phyloP scores from a whole-genome alignment of 2,113 vertebrate species.

The Picathartes gymnocephalus region DNA sequence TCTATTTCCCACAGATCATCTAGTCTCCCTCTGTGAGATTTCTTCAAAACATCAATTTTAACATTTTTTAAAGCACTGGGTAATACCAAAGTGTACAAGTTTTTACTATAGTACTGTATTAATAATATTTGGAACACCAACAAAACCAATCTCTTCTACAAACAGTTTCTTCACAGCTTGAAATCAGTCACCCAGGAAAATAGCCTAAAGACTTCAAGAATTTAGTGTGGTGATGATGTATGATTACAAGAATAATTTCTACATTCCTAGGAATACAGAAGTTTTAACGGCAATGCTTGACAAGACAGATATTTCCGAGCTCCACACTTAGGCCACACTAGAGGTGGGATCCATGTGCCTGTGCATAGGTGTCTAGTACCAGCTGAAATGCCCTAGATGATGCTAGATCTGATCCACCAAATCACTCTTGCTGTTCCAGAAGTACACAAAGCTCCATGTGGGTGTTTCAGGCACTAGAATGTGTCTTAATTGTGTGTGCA shows the following conservation, averaged over 20 bases:
- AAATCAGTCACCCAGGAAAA: not conserved
- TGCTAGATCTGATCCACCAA: not conserved
- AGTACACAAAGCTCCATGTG: not conserved
- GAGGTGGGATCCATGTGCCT: not conserved
- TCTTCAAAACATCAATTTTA: constrained; percentile 30
- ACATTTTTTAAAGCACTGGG: not conserved
- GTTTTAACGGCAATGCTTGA: not conserved
- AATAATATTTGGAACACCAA: not conserved
- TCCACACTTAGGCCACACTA: not conserved
- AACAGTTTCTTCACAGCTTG: not conserved
- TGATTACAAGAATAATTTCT: not conserved
- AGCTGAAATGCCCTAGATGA: not conserved
- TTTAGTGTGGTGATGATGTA: accelerated
- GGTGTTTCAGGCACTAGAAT: not conserved
- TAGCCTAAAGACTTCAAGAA: not conserved
- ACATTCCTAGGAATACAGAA: not conserved
- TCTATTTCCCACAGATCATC: not conserved
- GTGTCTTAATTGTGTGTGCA: not conserved
- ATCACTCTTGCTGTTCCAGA: not conserved
- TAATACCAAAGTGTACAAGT: not conserved
- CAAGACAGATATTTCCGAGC: not conserved
- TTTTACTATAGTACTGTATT: not conserved
- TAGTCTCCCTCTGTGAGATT: not conserved
- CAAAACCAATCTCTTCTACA: not conserved
- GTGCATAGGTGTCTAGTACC: not conserved